A percentile compares a stretch with the other conserved stretches of the same genome.
Evolutionary conservation across 2,888 invertebrate genomes (phyloP).

Genomic region (Phorcus lineatus): DNA sequence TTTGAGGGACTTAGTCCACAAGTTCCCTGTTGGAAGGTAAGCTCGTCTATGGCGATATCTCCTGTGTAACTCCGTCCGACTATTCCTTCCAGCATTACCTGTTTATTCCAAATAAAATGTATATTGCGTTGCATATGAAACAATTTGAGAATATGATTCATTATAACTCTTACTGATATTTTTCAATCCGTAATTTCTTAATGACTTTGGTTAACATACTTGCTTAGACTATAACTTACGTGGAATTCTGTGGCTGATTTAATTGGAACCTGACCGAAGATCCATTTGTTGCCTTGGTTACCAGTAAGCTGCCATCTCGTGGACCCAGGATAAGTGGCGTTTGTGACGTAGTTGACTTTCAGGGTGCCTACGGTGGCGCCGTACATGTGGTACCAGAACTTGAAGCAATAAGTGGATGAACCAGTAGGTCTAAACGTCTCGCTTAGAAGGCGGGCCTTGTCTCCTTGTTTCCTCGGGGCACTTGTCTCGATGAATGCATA

Average conservation of each 20-base stretch:
- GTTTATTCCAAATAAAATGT: too few species aligned
- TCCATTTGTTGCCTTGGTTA: constrained; percentile 58
- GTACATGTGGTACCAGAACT: constrained; percentile 72
- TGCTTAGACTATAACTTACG: constrained; percentile 39
- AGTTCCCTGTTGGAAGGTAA: constrained; percentile 47
- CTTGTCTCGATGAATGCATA: constrained; percentile 68
- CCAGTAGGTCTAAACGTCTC: constrained; percentile 50
- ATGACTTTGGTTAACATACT: not conserved
- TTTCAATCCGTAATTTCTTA: not conserved
- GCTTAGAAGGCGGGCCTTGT: constrained; percentile 64
- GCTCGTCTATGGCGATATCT: constrained; percentile 64
- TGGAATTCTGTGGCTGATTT: constrained; percentile 49
- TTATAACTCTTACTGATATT: too few species aligned
- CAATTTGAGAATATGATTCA: too few species aligned
- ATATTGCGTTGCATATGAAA: too few species aligned
- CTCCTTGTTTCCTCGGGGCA: constrained; percentile 50
- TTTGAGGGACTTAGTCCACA: constrained; percentile 50
- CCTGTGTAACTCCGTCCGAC: constrained; percentile 49
- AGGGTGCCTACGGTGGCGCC: constrained; percentile 66
- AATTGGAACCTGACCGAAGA: constrained; percentile 54
- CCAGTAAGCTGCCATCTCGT: constrained; percentile 60
- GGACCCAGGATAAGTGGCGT: constrained; percentile 48
- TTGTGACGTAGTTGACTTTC: constrained; percentile 55
- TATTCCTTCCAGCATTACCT: constrained; percentile 59
- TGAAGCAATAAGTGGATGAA: constrained; percentile 55